Evolutionary conservation across 2,888 invertebrate species (phyloP).

Genomic region (Drosophila emarginata): DNA sequence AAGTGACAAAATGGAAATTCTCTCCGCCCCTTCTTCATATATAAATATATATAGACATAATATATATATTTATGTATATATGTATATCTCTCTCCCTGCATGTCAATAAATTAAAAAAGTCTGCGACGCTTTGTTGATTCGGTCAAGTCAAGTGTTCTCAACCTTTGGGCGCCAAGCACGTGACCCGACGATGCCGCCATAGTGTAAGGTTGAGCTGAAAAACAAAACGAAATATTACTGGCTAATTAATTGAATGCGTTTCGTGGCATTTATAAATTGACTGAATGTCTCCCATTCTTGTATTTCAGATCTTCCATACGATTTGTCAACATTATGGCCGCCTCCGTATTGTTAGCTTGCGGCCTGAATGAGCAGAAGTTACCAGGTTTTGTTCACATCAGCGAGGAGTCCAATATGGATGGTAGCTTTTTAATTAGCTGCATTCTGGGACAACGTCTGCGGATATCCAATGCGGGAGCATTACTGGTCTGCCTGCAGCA

Average conservation of each 20-base stretch:
- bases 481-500: slow-evolving; percentile 88
- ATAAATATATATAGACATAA: not conserved
- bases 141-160: slow-evolving; percentile 47
- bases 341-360: slow-evolving; percentile 86
- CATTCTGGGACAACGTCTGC: slow-evolving; percentile 86
- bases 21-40: slow-evolving; percentile 6
- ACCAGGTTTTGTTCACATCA: slow-evolving; percentile 85
- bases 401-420: slow-evolving; percentile 88
- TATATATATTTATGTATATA: slow-evolving; percentile 10
- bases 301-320: slow-evolving; percentile 24
- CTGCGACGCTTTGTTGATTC: slow-evolving; percentile 32
- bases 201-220: not conserved
- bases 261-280: slow-evolving; percentile 68
- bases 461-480: slow-evolving; percentile 84
- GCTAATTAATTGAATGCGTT: slow-evolving; percentile 65
- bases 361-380: slow-evolving; percentile 85
- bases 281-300: slow-evolving; percentile 33
- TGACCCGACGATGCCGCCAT: slow-evolving; percentile 45
- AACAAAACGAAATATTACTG: slow-evolving; percentile 28
- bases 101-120: slow-evolving; percentile 59
- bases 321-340: slow-evolving; percentile 83
- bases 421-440: slow-evolving; percentile 89
- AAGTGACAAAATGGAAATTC: slow-evolving; percentile 66
- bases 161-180: slow-evolving; percentile 51
- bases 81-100: not conserved